phyloP scores from a whole-genome alignment of 2,888 invertebrate species.

The Hirtodrosophila alboralis region DNA sequence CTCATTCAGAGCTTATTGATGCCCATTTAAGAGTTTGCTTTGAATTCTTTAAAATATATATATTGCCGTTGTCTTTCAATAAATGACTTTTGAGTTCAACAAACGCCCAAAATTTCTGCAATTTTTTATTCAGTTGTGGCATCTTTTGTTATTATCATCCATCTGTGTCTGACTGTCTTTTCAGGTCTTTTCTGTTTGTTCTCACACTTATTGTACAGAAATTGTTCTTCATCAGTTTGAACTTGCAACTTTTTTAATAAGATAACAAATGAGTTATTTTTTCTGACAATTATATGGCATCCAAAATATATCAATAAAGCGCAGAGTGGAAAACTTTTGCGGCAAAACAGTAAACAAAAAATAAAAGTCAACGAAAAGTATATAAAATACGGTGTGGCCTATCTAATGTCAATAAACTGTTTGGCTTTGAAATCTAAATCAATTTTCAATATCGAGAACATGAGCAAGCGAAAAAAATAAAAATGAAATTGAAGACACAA shows the following conservation, averaged over 20 bases:
- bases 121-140: constrained; percentile 50
- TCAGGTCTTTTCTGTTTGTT: constrained; percentile 27
- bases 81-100: constrained; percentile 53
- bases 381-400: constrained; percentile 5
- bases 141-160: constrained; percentile 35
- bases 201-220: constrained; percentile 36
- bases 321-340: constrained; percentile 49
- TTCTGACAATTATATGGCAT: constrained; percentile 20
- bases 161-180: constrained; percentile 8
- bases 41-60: constrained; percentile 9
- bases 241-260: constrained; percentile 63
- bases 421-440: constrained; percentile 67
- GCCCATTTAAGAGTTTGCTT: constrained; percentile 22
- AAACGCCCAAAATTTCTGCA: constrained; percentile 52
- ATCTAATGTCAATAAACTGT: constrained; percentile 76
- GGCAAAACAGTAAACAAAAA: constrained; percentile 1
- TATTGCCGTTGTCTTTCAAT: constrained; percentile 1
- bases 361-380: constrained; percentile 1
- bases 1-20: constrained; percentile 24
- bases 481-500: constrained; percentile 9
- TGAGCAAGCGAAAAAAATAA: constrained; percentile 17
- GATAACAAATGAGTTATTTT: constrained; percentile 34
- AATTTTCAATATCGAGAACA: constrained; percentile 47
- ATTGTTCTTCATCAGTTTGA: constrained; percentile 43
- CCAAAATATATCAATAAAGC: constrained; percentile 32